Conservation (phyloP, 2,888 invertebrate genomes). For the Pelosia muscerda region DNA sequence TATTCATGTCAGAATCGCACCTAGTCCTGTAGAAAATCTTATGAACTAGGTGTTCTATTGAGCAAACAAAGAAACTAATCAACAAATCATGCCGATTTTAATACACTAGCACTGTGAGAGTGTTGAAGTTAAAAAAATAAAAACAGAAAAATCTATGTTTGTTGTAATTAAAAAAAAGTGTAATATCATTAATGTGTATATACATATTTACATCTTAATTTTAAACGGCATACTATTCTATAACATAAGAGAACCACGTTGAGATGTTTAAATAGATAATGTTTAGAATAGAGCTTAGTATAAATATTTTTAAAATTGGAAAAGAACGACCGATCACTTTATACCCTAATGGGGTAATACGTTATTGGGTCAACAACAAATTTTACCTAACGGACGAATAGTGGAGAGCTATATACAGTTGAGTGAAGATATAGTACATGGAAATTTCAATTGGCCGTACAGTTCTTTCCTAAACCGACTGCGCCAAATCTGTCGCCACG, state of each 20-base stretch:
- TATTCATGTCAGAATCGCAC: slow-evolving; percentile 59
- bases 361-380: slow-evolving; percentile 62
- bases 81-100: slow-evolving; percentile 43
- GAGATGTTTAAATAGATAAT: slow-evolving; percentile 58
- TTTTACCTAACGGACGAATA: slow-evolving; percentile 74
- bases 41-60: slow-evolving; percentile 47
- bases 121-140: slow-evolving; percentile 57
- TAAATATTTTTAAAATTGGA: slow-evolving; percentile 46
- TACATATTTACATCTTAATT: slow-evolving; percentile 85
- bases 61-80: slow-evolving; percentile 36
- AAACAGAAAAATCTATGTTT: slow-evolving; percentile 66
- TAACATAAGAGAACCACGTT: slow-evolving; percentile 67
- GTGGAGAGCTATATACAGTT: slow-evolving; percentile 69
- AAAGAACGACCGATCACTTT: slow-evolving; percentile 49
- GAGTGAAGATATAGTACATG: slow-evolving; percentile 56
- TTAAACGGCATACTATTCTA: slow-evolving; percentile 68
- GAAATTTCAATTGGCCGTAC: slow-evolving; percentile 57
- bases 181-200: slow-evolving; percentile 82
- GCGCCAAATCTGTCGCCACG: neutral
- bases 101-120: slow-evolving; percentile 38
- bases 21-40: slow-evolving; percentile 40
- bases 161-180: slow-evolving; percentile 66
- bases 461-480: slow-evolving; percentile 30
- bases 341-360: slow-evolving; percentile 59
- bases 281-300: slow-evolving; percentile 54